Percentiles rank a stretch among this genome's conserved stretches.
Evolutionary conservation across 2,797 vertebrate species (phyloP).

Genomic region (Sebastes umbrosus): DNA sequence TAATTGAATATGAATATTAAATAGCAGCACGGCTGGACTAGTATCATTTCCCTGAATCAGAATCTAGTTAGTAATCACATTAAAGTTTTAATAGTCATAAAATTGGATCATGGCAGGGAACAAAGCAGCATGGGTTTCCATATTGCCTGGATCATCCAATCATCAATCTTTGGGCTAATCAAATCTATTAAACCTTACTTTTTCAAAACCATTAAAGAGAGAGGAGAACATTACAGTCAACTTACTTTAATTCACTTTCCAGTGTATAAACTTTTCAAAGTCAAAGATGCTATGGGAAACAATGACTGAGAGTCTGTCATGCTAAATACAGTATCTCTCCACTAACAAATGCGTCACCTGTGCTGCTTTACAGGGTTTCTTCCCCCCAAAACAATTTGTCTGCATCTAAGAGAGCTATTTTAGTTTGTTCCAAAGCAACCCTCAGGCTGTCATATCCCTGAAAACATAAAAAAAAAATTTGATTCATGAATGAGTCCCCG

Average conservation of each 20-base stretch:
- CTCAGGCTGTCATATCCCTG: neutral
- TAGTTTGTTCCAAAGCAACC: conserved; percentile 17
- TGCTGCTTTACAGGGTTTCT: neutral
- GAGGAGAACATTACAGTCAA: neutral
- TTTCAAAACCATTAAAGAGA: neutral
- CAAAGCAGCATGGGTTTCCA: conserved; percentile 14
- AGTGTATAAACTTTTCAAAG: conserved; percentile 12
- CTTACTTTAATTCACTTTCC: conserved; percentile 4
- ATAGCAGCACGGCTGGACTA: conserved; percentile 17
- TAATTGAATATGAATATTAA: conserved; percentile 58
- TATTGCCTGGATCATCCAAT: conserved; percentile 10
- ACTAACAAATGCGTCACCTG: neutral
- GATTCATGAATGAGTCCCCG: conserved; percentile 4
- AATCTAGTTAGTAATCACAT: conserved; percentile 51
- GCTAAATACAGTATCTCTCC: neutral
- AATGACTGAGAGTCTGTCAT: neutral
- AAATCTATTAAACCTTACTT: conserved; percentile 3
- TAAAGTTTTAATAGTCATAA: conserved; percentile 55
- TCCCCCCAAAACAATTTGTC: neutral
- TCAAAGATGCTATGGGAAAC: neutral
- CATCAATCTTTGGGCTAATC: conserved; percentile 18
- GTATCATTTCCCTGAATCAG: conserved; percentile 28
- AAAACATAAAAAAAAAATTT: neutral
- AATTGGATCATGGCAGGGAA: conserved; percentile 25
- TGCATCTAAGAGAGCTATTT: conserved; percentile 7